Evolutionary conservation across 2,113 vertebrate genomes (phyloP).

Genomic region (Limanda limanda): DNA sequence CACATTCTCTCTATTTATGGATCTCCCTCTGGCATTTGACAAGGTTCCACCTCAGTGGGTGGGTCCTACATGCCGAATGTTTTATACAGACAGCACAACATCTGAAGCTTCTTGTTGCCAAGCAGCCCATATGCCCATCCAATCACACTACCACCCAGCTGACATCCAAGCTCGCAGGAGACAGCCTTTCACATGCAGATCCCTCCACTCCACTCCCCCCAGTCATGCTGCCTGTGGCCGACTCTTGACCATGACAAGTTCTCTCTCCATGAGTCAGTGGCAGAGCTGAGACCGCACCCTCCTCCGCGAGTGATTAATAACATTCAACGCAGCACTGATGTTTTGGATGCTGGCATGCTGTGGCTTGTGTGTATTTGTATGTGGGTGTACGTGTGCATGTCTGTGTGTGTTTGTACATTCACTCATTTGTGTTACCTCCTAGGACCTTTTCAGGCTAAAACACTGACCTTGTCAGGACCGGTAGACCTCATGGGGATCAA

Average conservation of each 20-base stretch:
- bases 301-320: conserved; percentile 25
- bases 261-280: conserved; percentile 10
- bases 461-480: background rate
- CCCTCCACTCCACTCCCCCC: conserved; percentile 17
- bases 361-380: conserved; percentile 2
- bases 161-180: conserved; percentile 27
- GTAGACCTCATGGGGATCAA: background rate
- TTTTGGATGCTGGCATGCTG: background rate
- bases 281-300: conserved; percentile 19
- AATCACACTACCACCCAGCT: conserved; percentile 16
- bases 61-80: conserved; percentile 27
- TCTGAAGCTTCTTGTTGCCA: conserved; percentile 28
- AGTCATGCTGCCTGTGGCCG: conserved; percentile 6
- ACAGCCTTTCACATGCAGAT: conserved; percentile 11
- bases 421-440: too few relatives aligned
- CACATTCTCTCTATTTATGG: conserved; percentile 5
- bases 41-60: conserved; percentile 28
- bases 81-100: conserved; percentile 36
- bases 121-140: conserved; percentile 40
- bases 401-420: background rate
- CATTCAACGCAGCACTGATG: conserved; percentile 4
- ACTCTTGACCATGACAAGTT: conserved; percentile 9
- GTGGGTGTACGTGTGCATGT: background rate
- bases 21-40: conserved; percentile 7
- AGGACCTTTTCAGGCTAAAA: background rate